Evolutionary conservation across 2,888 invertebrate species (phyloP).

Genomic region (Bedellia somnulentella): DNA sequence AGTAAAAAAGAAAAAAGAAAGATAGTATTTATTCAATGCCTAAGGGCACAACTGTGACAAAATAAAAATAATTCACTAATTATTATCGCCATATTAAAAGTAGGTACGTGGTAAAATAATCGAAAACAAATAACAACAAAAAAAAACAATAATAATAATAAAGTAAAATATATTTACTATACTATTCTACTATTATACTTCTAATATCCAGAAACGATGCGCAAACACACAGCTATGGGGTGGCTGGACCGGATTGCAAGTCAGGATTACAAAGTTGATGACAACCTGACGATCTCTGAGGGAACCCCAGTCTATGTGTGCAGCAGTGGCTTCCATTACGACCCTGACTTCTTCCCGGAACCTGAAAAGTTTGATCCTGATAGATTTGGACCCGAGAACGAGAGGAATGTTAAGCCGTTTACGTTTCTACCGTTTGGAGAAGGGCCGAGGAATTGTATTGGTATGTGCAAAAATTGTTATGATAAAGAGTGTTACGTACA

Average conservation of each 20-base stretch:
- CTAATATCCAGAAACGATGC: conserved; percentile 20
- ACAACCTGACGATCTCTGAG: conserved; percentile 19
- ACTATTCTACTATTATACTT: too few relatives aligned
- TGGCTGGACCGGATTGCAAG: conserved; percentile 13
- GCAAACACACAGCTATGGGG: conserved; percentile 27
- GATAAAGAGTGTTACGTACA: neutral
- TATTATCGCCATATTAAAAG: too few relatives aligned
- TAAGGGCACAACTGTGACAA: too few relatives aligned
- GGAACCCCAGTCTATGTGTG: conserved; percentile 25
- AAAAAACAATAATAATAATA: too few relatives aligned
- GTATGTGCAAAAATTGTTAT: conserved; percentile 4
- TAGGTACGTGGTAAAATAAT: too few relatives aligned
- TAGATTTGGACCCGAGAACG: conserved; percentile 10
- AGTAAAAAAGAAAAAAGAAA: too few relatives aligned
- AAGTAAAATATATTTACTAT: too few relatives aligned
- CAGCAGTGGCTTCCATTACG: conserved; percentile 13
- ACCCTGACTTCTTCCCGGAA: conserved; percentile 9
- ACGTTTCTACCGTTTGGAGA: conserved; percentile 12
- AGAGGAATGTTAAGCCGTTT: conserved; percentile 6
- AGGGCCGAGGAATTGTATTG: conserved; percentile 11
- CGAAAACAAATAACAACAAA: too few relatives aligned
- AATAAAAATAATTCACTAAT: too few relatives aligned
- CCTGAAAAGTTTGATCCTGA: conserved; percentile 10
- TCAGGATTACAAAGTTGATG: conserved; percentile 20
- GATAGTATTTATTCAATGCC: too few relatives aligned